Base-by-base conservation (phyloP, 2,797 vertebrate species). In the Anniella stebbinsi region DNA sequence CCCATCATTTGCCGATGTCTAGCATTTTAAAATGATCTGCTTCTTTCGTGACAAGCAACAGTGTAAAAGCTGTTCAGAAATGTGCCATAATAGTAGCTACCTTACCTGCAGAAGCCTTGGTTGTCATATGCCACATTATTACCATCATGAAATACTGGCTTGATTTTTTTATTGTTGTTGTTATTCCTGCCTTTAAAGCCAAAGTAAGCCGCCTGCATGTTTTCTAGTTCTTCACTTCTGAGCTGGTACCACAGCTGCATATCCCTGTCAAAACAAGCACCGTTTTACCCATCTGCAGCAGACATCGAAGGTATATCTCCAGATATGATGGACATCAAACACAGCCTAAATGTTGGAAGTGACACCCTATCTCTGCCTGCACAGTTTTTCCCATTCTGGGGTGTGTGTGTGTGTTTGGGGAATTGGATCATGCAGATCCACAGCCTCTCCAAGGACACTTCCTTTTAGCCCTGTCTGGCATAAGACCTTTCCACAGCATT, bases 131-230 rank as follows among this genome's bases (percentile, higher is more conserved):
- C 92, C 80, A 93, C 83, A 60, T 92, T 87, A 80, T 88, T 36
- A 91, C 80, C 48, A 0, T 89, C 92, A 12, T 87, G 88, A 4
- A 91, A 91, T 3, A 21, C 2, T 9, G 92, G 90, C 84, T 95
- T 91, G 77, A 94, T 94, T 91, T 98, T 98, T 92, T 98, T 98
- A 54, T 97, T 97, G 77, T 95, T 98, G 93, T 98, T 98, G 92
- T 97, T 98, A 95, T 98, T 98, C 91, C 98, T 95, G 90, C 97
- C 97, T 94, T 98, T 98, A 89, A 98, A 95, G 83, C 93, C 95
- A 30, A 98, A 96, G 78, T 95, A 97, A 18, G 96, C 90, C 36
- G 97, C 94, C 94, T 95, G 96, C 92, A 97, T 94, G 1, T 96
- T 97, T 91, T 97, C 98, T 45, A 96, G 88, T 36, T 97, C 98